Percentiles rank a stretch among this genome's conserved stretches.
These are phyloP conservation scores for Chouioia cunea DNA, from an alignment of 2,888 invertebrate genomes.

Conservation along the genomic window DNA sequence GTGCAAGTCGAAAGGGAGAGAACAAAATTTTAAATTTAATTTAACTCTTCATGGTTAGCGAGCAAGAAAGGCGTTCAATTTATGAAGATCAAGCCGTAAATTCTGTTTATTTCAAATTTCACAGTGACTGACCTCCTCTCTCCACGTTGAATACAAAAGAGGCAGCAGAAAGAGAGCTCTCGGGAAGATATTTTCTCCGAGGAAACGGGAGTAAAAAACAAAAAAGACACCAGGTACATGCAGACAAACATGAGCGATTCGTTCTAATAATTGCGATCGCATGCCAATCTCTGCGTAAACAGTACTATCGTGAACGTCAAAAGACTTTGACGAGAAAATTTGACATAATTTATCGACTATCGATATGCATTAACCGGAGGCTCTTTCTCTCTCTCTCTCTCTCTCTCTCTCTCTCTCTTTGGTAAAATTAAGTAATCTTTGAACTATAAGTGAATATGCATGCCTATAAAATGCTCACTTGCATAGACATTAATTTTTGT, in stretches of 20 bases:
- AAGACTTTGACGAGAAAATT: slow-evolving; percentile 5
- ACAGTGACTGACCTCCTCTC: slow-evolving; percentile 40
- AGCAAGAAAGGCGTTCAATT: slow-evolving; percentile 41
- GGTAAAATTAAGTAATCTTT: too few species aligned
- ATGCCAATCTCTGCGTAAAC: slow-evolving; percentile 23
- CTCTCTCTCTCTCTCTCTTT: too few species aligned
- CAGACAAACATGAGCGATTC: slow-evolving; percentile 13
- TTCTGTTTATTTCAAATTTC: slow-evolving; percentile 46
- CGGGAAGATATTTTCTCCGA: slow-evolving; percentile 22
- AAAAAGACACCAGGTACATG: slow-evolving; percentile 10
- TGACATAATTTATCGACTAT: slow-evolving; percentile 14
- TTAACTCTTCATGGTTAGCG: slow-evolving; percentile 12
- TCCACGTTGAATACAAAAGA: slow-evolving; percentile 41
- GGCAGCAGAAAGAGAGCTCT: not conserved
- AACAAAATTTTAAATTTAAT: slow-evolving; percentile 28
- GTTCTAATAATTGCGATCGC: slow-evolving; percentile 41
- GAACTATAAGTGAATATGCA: too few species aligned
- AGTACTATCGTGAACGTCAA: slow-evolving; percentile 4
- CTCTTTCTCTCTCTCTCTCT: too few species aligned
- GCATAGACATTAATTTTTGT: not conserved
- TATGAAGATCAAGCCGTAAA: slow-evolving; percentile 45
- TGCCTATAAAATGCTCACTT: not conserved
- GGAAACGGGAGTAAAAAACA: not conserved
- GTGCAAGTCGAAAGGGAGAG: not conserved
- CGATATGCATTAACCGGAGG: slow-evolving; percentile 14